Conservation (phyloP, 2,797 vertebrate species). For the Parauchenoglanis ngamensis region DNA sequence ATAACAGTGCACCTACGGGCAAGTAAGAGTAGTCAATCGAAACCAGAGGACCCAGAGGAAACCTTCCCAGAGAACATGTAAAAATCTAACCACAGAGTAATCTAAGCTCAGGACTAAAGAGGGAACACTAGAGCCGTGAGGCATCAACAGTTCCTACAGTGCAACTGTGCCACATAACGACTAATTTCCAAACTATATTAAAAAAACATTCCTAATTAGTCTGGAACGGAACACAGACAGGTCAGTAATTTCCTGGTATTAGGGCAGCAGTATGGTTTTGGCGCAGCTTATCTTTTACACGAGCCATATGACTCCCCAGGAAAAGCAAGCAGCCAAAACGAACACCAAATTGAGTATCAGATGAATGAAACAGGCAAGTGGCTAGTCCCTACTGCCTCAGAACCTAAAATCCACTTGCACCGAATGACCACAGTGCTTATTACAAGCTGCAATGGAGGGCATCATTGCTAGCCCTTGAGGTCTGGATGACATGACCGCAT, state of each 20-base stretch:
- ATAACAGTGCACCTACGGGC: background rate
- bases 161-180: background rate
- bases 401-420: conserved; percentile 48
- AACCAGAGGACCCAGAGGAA: background rate
- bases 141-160: background rate
- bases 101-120: background rate
- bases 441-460: conserved; percentile 53
- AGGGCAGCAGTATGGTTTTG: conserved; percentile 68
- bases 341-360: conserved; percentile 36
- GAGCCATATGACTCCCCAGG: conserved; percentile 33
- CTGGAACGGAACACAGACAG: conserved; percentile 31
- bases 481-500: conserved; percentile 59
- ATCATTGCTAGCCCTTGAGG: conserved; percentile 48
- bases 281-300: conserved; percentile 57
- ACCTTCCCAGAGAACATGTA: background rate
- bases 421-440: conserved; percentile 38
- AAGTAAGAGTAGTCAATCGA: background rate
- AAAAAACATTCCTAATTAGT: conserved; percentile 16
- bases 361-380: conserved; percentile 41
- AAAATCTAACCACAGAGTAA: background rate
- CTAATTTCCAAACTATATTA: conserved; percentile 1
- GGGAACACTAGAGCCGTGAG: background rate
- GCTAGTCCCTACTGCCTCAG: conserved; percentile 17
- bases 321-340: conserved; percentile 57
- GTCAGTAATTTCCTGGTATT: conserved; percentile 76